Base-by-base conservation (phyloP, 35 echinoderm and acorn worm species). In the Holothuria glaberrima region DNA sequence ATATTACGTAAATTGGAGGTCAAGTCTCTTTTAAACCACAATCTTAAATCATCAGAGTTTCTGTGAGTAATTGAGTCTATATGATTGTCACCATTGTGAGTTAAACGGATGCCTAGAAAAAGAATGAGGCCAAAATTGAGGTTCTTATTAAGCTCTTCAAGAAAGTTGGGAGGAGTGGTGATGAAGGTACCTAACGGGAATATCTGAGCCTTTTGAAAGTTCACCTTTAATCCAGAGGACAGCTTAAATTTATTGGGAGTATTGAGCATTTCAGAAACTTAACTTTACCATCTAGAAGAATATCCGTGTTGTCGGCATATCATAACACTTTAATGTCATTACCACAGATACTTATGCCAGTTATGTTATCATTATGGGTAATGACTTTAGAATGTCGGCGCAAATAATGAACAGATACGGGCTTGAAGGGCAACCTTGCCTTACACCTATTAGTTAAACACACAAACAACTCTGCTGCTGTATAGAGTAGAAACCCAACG, bases 241-340 rank as follows among this genome's bases (percentile, higher is more conserved):
- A 71, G 13, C 21, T 48, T 44, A 72, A 88, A 88, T 25, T 71
- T 69, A 21, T 71, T 57, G 2, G 71, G 28, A 7, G 50, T 41
- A 19, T 6, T 72, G 18, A 88, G 9, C 12, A 66, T 48, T 71
- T 72, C 66, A 4, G 29, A 71, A 67, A 41, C 7, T 5, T 61
- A 88, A n/a, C 50, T 30, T 12, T 71, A 6, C 82, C 82, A 66
- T 86, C 82, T 33, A 29, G 63, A 86, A 86, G n/a, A 29, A 86
- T 32, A 13, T 28, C 59, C 9, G 82, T 86, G 27, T 86, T 58
- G 24, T 86, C 82, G 2, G 82, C 82, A 65, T 65, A 88, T 72
- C 71, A 65, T 24, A 71, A 52, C 4, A 71, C 25, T 71, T 72
- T 72, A 68, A 69, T 87, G 4, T 65, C 58, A 24, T 86, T 26